Evolutionary conservation across 2,888 invertebrate genomes (phyloP), one percentile per base, ranked within the genome.

Genomic region (Pandemis heparana): DNA sequence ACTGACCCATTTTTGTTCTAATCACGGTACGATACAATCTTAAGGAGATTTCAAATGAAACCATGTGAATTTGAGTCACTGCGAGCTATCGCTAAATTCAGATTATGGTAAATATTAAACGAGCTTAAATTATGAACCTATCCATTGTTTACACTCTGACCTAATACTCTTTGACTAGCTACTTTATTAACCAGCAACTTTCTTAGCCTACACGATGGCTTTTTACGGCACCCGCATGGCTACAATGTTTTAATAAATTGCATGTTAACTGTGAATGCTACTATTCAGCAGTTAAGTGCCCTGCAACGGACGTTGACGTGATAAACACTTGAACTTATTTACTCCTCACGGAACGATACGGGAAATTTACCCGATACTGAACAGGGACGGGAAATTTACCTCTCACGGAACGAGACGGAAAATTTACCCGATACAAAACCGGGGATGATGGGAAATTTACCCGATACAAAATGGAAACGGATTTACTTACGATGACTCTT

Each of bases 231-330:
- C 64, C 64, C 51, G 65, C 65, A 51, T 51, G 23, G 32, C 38
- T 39, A 65, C 63, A 63, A 46, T 63, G 63, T 63, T 46, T 23
- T 63, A 46, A 46, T 32, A 63, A 63, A 63, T 62, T 62, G 62
- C 62, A 62, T 63, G 63, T 63, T 46, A 63, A 23, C 38, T 38
- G 60, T 38, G n/a, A n/a, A 23, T 16, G 56, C 38, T 43, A 41
- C 43, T 63, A 63, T 43, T 63, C 46, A 63, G 23, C 46, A 63
- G 63, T 63, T 46, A 63, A 43, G 46, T 46, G 23, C 46, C 23
- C 8, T n/a, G 43, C 12, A 46, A n/a, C 41, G 14, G 23, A 43
- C 46, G 23, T 63, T 62, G 16, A 32, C 46, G 23, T 63, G 46
- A n/a, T 63, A 23, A 43, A 63, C 23, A 46, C 46, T 46, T 32